Evolutionary conservation across 2,113 vertebrate genomes (phyloP).

Genomic region (Oryctolagus cuniculus): DNA sequence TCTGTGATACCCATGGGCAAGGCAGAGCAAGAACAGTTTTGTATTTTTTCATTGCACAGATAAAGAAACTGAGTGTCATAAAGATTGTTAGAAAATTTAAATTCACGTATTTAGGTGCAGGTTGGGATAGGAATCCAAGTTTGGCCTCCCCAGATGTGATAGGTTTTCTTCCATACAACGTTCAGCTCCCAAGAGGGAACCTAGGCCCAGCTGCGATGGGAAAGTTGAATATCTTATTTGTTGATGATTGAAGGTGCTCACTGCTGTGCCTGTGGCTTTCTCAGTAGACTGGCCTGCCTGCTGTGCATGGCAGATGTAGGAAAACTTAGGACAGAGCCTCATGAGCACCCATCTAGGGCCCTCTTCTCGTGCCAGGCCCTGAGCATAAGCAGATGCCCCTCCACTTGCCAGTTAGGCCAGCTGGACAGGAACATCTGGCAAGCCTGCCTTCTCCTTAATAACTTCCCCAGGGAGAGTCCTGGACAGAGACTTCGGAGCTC

Average conservation of each 20-base stretch:
- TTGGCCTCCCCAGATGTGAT: background rate
- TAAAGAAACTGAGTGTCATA: background rate
- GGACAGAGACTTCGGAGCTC: constrained; percentile 65
- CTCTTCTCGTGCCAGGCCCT: constrained; percentile 38
- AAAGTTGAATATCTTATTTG: background rate
- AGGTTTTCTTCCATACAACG: background rate
- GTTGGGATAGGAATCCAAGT: background rate
- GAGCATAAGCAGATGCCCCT: constrained; percentile 69
- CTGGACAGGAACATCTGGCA: constrained; percentile 64
- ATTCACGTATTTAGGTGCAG: background rate
- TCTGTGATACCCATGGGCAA: background rate
- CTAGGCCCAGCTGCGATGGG: background rate
- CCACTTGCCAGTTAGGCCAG: constrained; percentile 51
- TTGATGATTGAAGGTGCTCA: background rate
- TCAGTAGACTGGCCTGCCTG: background rate
- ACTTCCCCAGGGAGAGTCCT: constrained; percentile 61
- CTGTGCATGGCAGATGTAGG: background rate
- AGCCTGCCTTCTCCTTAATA: constrained; percentile 48
- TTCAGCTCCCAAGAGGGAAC: background rate
- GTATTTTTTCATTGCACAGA: background rate
- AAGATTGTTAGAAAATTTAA: background rate
- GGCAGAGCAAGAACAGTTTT: background rate
- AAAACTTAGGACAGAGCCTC: background rate
- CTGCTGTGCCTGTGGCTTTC: background rate
- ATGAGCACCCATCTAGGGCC: background rate